phyloP scores from a whole-genome alignment of 2,888 invertebrate genomes.

The Tenthredo livida region DNA sequence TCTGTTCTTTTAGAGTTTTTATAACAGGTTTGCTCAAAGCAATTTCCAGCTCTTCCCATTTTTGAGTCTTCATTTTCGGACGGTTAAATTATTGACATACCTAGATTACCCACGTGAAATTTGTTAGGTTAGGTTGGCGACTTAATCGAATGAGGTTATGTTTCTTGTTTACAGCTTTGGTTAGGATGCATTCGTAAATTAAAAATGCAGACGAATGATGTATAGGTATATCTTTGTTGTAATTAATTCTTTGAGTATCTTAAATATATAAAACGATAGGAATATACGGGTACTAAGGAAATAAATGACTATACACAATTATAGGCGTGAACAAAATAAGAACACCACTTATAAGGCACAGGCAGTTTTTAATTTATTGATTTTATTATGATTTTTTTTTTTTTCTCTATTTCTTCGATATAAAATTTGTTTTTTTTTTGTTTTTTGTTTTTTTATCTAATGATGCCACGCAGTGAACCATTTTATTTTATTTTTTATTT shows the following conservation, averaged over 20 bases:
- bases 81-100: not conserved
- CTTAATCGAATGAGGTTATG: conserved; percentile 25
- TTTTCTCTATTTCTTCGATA: conserved; percentile 75
- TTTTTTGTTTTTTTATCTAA: conserved; percentile 76
- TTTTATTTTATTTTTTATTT: conserved; percentile 56
- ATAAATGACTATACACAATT: not conserved
- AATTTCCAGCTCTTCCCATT: conserved; percentile 79
- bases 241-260: no score
- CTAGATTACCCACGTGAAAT: conserved; percentile 25
- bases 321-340: conserved; percentile 24
- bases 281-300: not conserved
- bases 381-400: conserved; percentile 75
- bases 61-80: conserved; percentile 70
- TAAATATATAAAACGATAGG: not conserved
- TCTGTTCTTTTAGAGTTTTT: conserved; percentile 79
- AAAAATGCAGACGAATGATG: not conserved
- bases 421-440: conserved; percentile 77
- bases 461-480: conserved; percentile 76
- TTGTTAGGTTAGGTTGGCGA: conserved; percentile 24
- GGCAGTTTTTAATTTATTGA: conserved; percentile 70
- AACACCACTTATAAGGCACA: conserved; percentile 52
- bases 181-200: not conserved
- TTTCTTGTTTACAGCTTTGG: conserved; percentile 31
- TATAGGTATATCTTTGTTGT: no score
- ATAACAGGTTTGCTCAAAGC: conserved; percentile 77